Evolutionary conservation across 2,888 invertebrate species (phyloP), one percentile per base, ranked within the genome.

Genomic region (Diaprepes abbreviatus): DNA sequence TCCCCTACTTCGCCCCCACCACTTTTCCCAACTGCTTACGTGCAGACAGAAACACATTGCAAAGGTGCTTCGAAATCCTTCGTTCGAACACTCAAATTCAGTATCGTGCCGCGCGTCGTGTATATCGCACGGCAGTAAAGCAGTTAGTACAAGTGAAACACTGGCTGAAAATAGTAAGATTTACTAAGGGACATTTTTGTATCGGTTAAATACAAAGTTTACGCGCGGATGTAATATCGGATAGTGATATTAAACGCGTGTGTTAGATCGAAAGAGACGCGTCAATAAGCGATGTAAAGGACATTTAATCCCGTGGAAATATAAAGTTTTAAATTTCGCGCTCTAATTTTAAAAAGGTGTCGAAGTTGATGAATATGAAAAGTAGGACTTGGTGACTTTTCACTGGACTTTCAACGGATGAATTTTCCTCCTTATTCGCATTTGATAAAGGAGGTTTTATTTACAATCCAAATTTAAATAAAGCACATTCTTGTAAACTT

Each of bases 1-100:
- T 88, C 88, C 88, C 89, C 89, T 88, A 86, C 86, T 12, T 35
- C 85, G 86, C 85, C 86, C 87, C 79, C 81, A 74, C 78, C 79
- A 77, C 75, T 36, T 75, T 40, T 58, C 14, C 66, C 50, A 65
- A 40, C 84, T 77, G 80, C 77, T 81, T 81, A 82, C 83, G 81
- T 82, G 85, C 86, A 88, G 88, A 88, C 12, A 62, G 57, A 60
- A 62, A 48, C 70, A 69, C 35, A 66, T 38, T 48, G 35, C 55
- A 62, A 62, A 62, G 65, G 65, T 59, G 65, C 48, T 66, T 69
- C 58, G 65, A 48, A 45, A 45, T 38, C 48, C 60, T 62, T 59
- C 57, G 19, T 33, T 58, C 66, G 55, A 64, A 63, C 19, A 38
- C 62, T 63, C 16, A 16, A 69, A 59, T 35, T 69, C 54, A 69